Conservation (phyloP, 1,140 invertebrate genomes). For the Drosophila sulfurigaster region DNA sequence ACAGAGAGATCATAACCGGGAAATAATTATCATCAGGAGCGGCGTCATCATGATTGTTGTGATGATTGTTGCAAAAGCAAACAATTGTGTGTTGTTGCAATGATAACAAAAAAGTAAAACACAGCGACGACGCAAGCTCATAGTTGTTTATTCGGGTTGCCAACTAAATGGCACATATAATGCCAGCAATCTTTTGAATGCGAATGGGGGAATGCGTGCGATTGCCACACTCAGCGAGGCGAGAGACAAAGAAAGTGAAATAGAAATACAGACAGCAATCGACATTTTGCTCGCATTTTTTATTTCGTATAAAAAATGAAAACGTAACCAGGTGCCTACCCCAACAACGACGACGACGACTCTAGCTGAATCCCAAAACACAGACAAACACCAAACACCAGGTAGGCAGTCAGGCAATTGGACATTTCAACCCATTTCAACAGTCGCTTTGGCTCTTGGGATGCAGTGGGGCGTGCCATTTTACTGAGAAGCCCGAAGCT, state of each 20-base stretch:
- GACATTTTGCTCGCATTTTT: conserved; percentile 54
- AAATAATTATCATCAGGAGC: conserved; percentile 54
- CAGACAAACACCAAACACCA: conserved; percentile 20
- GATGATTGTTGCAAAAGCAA: conserved; percentile 27
- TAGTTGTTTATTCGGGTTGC: conserved; percentile 1
- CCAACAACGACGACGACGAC: conserved; percentile 38
- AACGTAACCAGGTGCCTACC: conserved; percentile 40
- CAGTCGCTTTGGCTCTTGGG: conserved; percentile 23
- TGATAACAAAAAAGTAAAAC: conserved; percentile 18
- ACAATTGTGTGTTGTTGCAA: conserved; percentile 2
- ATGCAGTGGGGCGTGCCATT: conserved; percentile 45
- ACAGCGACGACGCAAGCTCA: neutral
- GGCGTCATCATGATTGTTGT: conserved; percentile 9
- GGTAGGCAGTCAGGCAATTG: conserved; percentile 25
- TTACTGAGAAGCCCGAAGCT: neutral
- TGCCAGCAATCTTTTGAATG: conserved; percentile 8
- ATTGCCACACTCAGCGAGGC: conserved; percentile 29
- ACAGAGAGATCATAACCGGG: conserved; percentile 59
- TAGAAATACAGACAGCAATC: conserved; percentile 14
- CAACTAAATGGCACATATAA: conserved; percentile 39
- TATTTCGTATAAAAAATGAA: conserved; percentile 23
- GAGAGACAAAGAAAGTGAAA: conserved; percentile 41
- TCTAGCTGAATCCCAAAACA: conserved; percentile 39
- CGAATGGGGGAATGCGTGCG: conserved; percentile 6
- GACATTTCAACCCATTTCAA: conserved; percentile 40